Base-by-base conservation (phyloP, 1,140 invertebrate species). In the Subanguina moxae region DNA sequence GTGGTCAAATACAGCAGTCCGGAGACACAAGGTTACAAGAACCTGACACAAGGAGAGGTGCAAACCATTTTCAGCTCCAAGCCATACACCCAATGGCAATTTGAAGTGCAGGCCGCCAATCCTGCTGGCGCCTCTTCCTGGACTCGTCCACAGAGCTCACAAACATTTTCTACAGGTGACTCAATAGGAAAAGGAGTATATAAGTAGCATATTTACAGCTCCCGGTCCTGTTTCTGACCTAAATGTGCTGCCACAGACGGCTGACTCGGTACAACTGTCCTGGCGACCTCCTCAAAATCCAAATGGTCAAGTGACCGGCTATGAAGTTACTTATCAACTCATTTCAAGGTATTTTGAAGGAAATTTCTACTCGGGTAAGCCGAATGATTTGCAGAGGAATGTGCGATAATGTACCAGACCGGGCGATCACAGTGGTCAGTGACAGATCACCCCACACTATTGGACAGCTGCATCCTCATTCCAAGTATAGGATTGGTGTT, bases 261-360 rank as follows among this genome's bases (percentile, higher is more conserved):
- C 79, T 13, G 80, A 82, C 61, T 57, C 79, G 32, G 62, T 82
- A 25, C 80, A 83, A 63, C 65, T 83, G 43, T 76, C 74, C 3
- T 82, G 80, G 80, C 58, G 78, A 30, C 80, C 72, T 48, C 80
- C 80, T 23, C 62, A 65, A 32, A 72, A 79, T 45, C 81, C 81
- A 15, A 82, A 83, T 70, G 80, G 81, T 68, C 70, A 70, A 46
- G 77, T 82, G 45, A 76, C 70, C 27, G 75, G 75, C 32, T 82
- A 82, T 63, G 80, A 82, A 62, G 75, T 82, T 64, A 80, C 80
- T 21, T 82, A 82, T 57, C 81, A 82, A 65, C 72, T 82, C 9
- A 70, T 83, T 43, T 80, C 78, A 19, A 64, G 73, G 73, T 73
- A 25, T 17, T 56, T 19, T 61, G 8, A 8, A 21, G 19, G 23